Evolutionary conservation across 53 echinoderm and acorn worm genomes (phyloP).

Genomic region (Patiria pectinifera): DNA sequence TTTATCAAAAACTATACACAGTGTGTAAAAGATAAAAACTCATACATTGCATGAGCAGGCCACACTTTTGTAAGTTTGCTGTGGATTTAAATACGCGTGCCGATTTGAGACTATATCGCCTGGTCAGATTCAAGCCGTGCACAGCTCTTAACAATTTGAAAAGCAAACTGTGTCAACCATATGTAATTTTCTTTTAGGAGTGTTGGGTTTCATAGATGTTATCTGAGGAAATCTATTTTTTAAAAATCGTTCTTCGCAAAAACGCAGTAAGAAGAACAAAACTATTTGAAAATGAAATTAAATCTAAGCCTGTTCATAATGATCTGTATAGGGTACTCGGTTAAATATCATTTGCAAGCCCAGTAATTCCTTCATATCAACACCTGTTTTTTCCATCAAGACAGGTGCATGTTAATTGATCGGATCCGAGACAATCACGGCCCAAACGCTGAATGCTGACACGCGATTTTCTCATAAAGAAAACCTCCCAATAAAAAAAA

Average conservation of each 20-base stretch:
- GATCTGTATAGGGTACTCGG: not conserved
- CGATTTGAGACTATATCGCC: not conserved
- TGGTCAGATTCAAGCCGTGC: not conserved
- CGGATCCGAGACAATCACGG: conserved; percentile 50
- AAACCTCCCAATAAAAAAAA: conserved; percentile 10
- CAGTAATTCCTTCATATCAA: conserved; percentile 8
- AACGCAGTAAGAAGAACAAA: too few species aligned
- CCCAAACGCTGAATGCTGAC: conserved; percentile 41
- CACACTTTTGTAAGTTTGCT: not conserved
- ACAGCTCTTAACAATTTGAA: not conserved
- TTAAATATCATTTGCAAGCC: conserved; percentile 9
- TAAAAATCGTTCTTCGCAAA: too few species aligned
- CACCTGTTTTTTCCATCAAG: conserved; percentile 39
- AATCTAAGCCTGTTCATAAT: too few species aligned
- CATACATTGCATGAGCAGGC: not conserved
- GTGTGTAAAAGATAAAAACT: not conserved
- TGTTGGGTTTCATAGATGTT: not conserved
- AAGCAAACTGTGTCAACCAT: not conserved
- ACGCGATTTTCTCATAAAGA: conserved; percentile 41
- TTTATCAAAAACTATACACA: not conserved
- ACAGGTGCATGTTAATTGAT: conserved; percentile 49
- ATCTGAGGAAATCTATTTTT: too few species aligned
- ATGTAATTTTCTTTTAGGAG: not conserved
- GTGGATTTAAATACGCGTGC: not conserved
- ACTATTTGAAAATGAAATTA: too few species aligned